These are phyloP conservation scores for Menidia menidia DNA, from an alignment of 2,797 vertebrate species.

Conservation along the genomic window DNA sequence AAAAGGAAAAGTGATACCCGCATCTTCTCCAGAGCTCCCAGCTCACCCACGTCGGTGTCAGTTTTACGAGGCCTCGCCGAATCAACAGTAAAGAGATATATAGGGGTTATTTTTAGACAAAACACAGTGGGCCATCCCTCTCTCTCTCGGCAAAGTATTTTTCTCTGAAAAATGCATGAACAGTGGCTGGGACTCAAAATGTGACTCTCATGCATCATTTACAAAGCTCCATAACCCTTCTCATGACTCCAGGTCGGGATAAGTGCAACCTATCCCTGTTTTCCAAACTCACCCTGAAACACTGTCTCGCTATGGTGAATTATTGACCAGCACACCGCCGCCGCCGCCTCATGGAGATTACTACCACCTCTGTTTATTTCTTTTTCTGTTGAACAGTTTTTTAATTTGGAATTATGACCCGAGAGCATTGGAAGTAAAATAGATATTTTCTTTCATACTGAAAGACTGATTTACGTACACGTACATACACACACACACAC, in stretches of 20 bases:
- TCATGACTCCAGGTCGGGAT: slow-evolving; percentile 75
- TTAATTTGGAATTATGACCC: not conserved
- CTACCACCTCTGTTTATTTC: not conserved
- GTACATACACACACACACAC: no score
- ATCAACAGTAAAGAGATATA: slow-evolving; percentile 61
- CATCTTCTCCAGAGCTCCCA: slow-evolving; percentile 32
- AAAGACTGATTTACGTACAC: no score
- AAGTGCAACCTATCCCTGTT: slow-evolving; percentile 79
- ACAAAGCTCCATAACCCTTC: slow-evolving; percentile 74
- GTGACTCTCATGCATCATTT: slow-evolving; percentile 74
- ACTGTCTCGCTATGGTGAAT: slow-evolving; percentile 66
- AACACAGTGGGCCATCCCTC: slow-evolving; percentile 53
- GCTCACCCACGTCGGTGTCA: slow-evolving; percentile 71
- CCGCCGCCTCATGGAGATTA: slow-evolving; percentile 55
- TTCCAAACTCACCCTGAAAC: slow-evolving; percentile 67
- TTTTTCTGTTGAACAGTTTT: not conserved
- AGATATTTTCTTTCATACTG: no score
- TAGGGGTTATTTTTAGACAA: slow-evolving; percentile 79
- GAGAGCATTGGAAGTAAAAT: no score
- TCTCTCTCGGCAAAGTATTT: slow-evolving; percentile 74
- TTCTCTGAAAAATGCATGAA: slow-evolving; percentile 81
- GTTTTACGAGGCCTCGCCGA: slow-evolving; percentile 24
- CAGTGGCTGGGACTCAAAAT: slow-evolving; percentile 59
- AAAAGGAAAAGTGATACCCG: slow-evolving; percentile 38
- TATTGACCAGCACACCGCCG: slow-evolving; percentile 72